Conservation (phyloP, 2,797 vertebrate species). For the Falco berigora region DNA sequence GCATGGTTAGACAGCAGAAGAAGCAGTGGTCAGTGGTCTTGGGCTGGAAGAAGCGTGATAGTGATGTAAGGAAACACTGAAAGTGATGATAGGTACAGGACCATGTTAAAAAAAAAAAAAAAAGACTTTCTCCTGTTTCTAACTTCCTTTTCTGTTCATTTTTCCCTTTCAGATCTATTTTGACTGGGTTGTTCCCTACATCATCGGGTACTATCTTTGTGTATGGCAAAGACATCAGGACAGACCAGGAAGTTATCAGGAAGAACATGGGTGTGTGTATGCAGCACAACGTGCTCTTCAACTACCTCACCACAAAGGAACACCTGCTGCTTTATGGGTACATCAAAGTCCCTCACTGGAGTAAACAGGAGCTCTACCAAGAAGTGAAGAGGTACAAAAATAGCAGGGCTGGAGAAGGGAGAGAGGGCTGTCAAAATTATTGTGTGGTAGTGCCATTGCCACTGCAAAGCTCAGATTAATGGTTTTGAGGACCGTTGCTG, state of each 20-base stretch:
- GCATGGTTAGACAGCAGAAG: neutral
- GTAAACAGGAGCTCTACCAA: conserved; percentile 75
- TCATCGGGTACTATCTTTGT: conserved; percentile 87
- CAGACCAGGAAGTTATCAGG: conserved; percentile 77
- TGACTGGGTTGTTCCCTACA: conserved; percentile 88
- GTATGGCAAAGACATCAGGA: conserved; percentile 87
- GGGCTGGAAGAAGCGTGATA: neutral
- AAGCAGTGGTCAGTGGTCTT: neutral
- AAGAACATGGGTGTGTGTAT: conserved; percentile 92
- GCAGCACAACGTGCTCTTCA: conserved; percentile 94
- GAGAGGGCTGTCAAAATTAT: neutral
- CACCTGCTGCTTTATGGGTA: conserved; percentile 91
- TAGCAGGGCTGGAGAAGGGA: neutral
- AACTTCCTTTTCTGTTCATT: neutral
- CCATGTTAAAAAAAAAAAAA: neutral
- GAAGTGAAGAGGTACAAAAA: conserved; percentile 84
- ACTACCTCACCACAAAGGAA: conserved; percentile 90
- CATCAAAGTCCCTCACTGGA: conserved; percentile 92
- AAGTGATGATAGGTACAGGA: neutral
- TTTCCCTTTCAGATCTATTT: conserved; percentile 83
- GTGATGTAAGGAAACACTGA: neutral
- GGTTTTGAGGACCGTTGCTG: neutral
- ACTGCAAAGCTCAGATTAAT: neutral
- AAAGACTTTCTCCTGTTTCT: neutral
- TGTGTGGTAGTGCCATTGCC: neutral